Percentiles rank a stretch among this genome's conserved stretches.
Evolutionary conservation across 64 coral and sea anemone genomes (phyloP).

Genomic region (Montipora capricornis): DNA sequence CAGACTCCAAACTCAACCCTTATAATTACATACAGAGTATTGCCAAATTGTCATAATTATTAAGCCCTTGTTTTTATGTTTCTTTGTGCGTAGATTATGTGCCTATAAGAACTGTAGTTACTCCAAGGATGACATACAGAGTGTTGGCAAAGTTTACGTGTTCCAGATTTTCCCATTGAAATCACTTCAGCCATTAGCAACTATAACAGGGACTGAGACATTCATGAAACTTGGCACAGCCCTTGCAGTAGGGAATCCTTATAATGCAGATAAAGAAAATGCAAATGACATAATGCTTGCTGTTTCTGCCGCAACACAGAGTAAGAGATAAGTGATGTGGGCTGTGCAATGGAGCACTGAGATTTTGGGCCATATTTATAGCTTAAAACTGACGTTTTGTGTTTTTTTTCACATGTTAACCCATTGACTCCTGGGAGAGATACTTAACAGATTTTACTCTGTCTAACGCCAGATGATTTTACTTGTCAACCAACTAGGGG

Average conservation of each 20-base stretch:
- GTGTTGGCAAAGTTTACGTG: constrained; percentile 86
- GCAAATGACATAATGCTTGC: constrained; percentile 68
- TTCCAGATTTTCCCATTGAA: constrained; percentile 36
- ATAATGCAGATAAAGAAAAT: not conserved
- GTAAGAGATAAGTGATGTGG: constrained; percentile 46
- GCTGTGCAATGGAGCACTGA: too few species aligned
- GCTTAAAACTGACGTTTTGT: too few species aligned
- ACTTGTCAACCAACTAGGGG: too few species aligned
- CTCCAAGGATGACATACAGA: constrained; percentile 87
- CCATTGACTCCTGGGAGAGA: too few species aligned
- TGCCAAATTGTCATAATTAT: too few species aligned
- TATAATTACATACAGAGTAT: too few species aligned
- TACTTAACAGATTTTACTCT: too few species aligned
- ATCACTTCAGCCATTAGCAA: constrained; percentile 42
- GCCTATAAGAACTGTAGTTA: constrained; percentile 82
- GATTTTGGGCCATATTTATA: too few species aligned
- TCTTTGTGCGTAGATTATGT: constrained; percentile 71
- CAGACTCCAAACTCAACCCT: too few species aligned
- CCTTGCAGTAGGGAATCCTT: constrained; percentile 84
- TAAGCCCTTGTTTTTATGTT: not conserved
- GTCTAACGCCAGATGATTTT: too few species aligned
- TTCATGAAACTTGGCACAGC: constrained; percentile 91
- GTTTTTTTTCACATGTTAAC: too few species aligned
- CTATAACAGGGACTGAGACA: constrained; percentile 64
- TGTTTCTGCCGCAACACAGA: constrained; percentile 78